Conservation (phyloP, 2,113 vertebrate genomes). For the Plecturocebus donacophilus region DNA sequence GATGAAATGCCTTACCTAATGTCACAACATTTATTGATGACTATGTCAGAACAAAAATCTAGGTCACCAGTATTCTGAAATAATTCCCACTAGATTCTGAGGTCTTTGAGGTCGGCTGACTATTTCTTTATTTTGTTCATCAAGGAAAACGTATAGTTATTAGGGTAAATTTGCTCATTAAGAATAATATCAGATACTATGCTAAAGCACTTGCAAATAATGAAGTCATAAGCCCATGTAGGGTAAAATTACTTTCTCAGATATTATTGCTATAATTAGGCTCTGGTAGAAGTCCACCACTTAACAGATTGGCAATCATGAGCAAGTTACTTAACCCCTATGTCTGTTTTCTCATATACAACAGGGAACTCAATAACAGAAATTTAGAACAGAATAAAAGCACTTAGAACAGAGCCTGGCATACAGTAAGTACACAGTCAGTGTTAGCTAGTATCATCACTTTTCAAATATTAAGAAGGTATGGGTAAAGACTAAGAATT, state of each 20-base stretch:
- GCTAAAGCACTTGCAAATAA: not conserved
- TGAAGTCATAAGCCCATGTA: not conserved
- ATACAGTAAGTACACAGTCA: fast-evolving
- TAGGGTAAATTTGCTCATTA: not conserved
- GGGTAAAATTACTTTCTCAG: not conserved
- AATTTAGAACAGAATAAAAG: not conserved
- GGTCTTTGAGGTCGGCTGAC: not conserved
- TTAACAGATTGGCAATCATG: not conserved
- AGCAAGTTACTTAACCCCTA: not conserved
- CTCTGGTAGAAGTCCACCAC: not conserved
- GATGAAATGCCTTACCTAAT: not conserved
- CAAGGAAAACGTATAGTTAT: not conserved
- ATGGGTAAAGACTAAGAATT: not conserved
- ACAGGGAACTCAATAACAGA: not conserved
- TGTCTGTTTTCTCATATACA: not conserved
- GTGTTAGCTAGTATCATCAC: not conserved
- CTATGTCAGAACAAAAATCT: not conserved
- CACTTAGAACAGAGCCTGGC: not conserved
- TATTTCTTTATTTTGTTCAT: not conserved
- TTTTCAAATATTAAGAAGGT: not conserved
- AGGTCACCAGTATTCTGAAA: not conserved
- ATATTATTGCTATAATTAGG: not conserved
- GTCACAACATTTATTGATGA: not conserved
- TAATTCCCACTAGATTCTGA: not conserved
- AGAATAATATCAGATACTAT: not conserved